Base-by-base conservation (phyloP, 1,140 invertebrate species). In the Aphaenogaster floridana region DNA sequence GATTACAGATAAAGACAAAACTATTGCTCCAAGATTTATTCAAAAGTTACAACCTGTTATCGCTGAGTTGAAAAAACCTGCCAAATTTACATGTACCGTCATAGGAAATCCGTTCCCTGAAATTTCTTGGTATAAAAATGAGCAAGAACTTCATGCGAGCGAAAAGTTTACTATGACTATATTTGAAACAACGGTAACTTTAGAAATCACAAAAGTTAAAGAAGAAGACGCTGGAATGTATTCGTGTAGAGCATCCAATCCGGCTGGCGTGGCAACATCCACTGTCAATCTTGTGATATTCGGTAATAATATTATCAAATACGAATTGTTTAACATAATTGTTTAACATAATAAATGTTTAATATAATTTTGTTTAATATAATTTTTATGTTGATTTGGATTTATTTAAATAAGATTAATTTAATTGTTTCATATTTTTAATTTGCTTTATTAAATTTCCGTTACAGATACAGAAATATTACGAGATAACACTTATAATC, bases 111-210 rank as follows among this genome's bases (percentile, higher is more conserved):
- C 97, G 8, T 95, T 96, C 90, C 97, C 97, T 7, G 96, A 97
- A 90, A 96, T 98, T 64, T 96, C 96, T 59, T 98, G 98, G 98
- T 98, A 96, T 90, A 97, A 97, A 94, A 97, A 98, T 93, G 97
- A 97, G 89, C 95, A 96, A 76, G 96, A 97, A 89, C 94, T 98
- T 42, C 94, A 96, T 87, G 96, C 96, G 42, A 96, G 94, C 61
- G 97, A 97, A 89, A 96, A 97, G 48, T 96, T 97, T 88, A 95
- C 95, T 42, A 97, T 97, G 91, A 96, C 95, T 66, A 93, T 96
- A 50, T 93, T 96, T 54, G 96, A 97, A 90, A 96, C 96, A 76
- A 96, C 96, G n/a, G 96, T 97, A 11, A 96, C 96, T 13, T 95
- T 98, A 69, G 96, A 97, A 91, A 97, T 98, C 86, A 93, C 94